phyloP scores from a whole-genome alignment of 2,888 invertebrate species.

The Xanthorhoe designata region DNA sequence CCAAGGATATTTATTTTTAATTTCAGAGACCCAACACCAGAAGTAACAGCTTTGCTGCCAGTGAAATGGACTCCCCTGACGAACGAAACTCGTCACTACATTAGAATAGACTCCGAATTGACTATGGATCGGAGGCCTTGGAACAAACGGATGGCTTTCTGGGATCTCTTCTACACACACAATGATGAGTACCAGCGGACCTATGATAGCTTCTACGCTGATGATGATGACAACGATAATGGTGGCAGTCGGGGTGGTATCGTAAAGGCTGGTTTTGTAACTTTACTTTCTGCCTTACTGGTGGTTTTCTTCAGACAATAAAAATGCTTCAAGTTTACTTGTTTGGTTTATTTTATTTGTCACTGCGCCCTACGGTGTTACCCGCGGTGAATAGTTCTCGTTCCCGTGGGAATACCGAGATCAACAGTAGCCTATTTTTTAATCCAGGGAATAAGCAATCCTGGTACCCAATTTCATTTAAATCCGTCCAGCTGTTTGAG shows the following conservation, averaged over 20 bases:
- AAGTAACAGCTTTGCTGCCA: conserved; percentile 52
- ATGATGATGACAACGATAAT: conserved; percentile 1
- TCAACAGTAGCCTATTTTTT: too few relatives aligned
- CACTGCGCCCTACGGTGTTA: too few relatives aligned
- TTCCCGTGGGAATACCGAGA: too few relatives aligned
- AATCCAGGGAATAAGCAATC: too few relatives aligned
- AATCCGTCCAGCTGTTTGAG: too few relatives aligned
- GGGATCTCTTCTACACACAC: conserved; percentile 56
- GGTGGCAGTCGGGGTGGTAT: neutral
- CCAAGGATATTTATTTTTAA: too few relatives aligned
- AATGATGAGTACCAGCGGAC: conserved; percentile 44
- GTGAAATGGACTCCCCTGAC: conserved; percentile 56
- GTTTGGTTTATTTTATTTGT: too few relatives aligned
- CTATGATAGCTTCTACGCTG: conserved; percentile 28
- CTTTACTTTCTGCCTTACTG: conserved; percentile 19
- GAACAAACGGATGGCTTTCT: conserved; percentile 57
- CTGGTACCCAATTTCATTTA: too few relatives aligned
- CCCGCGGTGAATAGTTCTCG: too few relatives aligned
- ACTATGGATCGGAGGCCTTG: conserved; percentile 49
- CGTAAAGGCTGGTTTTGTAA: conserved; percentile 5
- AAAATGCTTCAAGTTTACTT: neutral
- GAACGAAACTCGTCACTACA: conserved; percentile 43
- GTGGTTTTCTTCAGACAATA: conserved; percentile 15
- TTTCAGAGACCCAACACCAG: conserved; percentile 64
- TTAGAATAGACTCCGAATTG: conserved; percentile 52